Conservation (phyloP, 1,140 invertebrate genomes). For the Formica exsecta region DNA sequence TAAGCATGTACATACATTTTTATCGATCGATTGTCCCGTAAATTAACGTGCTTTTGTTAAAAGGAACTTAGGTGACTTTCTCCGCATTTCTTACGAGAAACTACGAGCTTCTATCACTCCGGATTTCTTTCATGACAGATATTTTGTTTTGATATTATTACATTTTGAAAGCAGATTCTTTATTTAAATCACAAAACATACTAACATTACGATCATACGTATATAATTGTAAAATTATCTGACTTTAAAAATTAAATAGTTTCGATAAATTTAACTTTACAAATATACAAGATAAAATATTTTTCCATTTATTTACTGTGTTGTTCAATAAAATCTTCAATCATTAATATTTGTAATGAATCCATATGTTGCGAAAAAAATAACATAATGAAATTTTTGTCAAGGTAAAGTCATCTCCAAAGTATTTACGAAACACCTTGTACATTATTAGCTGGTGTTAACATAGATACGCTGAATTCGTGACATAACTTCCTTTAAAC, state of each 20-base stretch:
- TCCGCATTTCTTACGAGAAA: constrained; percentile 30
- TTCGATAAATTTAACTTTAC: neutral
- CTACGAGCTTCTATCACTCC: neutral
- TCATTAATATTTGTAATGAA: neutral
- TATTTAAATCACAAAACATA: no score
- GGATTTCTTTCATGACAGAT: neutral
- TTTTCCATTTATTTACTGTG: neutral
- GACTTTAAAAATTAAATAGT: neutral
- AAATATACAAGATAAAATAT: neutral
- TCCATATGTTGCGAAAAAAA: neutral
- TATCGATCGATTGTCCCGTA: constrained; percentile 16
- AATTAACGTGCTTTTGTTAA: constrained; percentile 44
- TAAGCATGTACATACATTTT: neutral
- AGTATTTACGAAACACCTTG: neutral
- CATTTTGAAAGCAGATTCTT: neutral
- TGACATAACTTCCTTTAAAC: neutral
- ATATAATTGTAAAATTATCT: neutral
- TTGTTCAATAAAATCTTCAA: neutral
- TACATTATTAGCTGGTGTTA: constrained; percentile 3
- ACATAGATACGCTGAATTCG: neutral
- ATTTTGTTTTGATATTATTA: no score
- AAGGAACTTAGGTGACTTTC: constrained; percentile 15
- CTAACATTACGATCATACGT: neutral
- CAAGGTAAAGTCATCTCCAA: neutral
- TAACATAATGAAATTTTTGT: neutral